These are phyloP conservation scores for Troilus luridus DNA, from an alignment of 2,888 invertebrate genomes.

Conservation along the genomic window DNA sequence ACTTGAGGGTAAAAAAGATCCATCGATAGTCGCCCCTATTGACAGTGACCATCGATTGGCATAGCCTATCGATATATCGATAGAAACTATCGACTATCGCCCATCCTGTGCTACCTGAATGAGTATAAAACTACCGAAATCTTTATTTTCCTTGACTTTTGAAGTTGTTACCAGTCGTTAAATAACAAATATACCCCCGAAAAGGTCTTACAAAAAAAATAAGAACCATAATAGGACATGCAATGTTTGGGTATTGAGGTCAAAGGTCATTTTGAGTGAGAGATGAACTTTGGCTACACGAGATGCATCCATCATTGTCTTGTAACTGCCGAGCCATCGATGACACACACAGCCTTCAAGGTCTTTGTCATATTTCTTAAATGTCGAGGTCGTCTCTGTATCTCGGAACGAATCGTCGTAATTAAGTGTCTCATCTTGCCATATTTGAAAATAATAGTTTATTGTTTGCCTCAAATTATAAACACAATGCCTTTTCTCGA, in stretches of 20 bases:
- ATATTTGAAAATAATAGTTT: no score
- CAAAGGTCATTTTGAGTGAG: not conserved
- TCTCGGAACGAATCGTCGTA: not conserved
- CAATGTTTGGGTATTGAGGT: not conserved
- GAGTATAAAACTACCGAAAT: no score
- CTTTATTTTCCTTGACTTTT: not conserved
- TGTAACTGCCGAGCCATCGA: not conserved
- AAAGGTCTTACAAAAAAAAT: not conserved
- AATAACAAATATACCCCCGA: not conserved
- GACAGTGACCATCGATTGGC: no score
- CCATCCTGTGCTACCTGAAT: no score
- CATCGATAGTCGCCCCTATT: no score
- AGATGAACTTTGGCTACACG: not conserved
- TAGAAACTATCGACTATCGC: no score
- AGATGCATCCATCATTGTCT: not conserved
- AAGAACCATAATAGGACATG: not conserved
- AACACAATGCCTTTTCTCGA: no score
- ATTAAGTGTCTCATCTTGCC: not conserved
- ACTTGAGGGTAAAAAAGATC: no score
- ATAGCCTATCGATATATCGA: no score
- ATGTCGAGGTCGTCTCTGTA: not conserved
- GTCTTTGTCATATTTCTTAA: slow-evolving; percentile 21
- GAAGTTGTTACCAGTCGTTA: not conserved
- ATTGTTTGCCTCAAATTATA: no score
- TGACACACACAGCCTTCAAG: not conserved